Base-by-base conservation (phyloP, 2,888 invertebrate species). In the Hydrotaea cyrtoneurina region DNA sequence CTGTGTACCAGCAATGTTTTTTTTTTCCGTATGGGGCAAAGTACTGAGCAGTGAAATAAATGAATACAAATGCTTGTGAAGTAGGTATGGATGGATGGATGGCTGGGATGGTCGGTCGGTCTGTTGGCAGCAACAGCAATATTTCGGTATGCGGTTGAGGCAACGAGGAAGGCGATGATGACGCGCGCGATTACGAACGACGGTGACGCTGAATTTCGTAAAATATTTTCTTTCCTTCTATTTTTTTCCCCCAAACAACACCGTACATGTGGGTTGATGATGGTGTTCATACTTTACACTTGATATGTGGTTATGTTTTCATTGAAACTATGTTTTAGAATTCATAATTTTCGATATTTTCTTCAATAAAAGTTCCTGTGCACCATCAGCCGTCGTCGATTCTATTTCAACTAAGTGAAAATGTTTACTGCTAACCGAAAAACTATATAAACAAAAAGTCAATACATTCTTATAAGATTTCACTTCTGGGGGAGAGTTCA, bases 391-490 rank as follows among this genome's bases (percentile, higher is more conserved):
- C n/a, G n/a, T n/a, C 43, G 31, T 31, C 31, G 31, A 31, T 4
- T 50, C 59, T 64, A 53, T n/a, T 17, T 81, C 17, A 17, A 75
- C 26, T 59, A 50, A 8, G 26, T 59, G 26, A 59, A 59, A 26
- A 59, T 59, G 23, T 26, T 15, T 26, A 59, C 59, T 59, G 15
- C 31, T 7, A 7, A 15, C 10, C 23, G 21, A 23, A 26, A 59
- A 59, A 59, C 23, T 26, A 59, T 26, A 55, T 55, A 55, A 72
- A 55, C 13, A 50, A 26, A 39, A 74, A n/a, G n/a, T n/a, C n/a
- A n/a, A n/a, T n/a, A n/a, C n/a, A 71, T 80, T 83, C 80, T 78
- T 83, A 83, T 84, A 84, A 80, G 83, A 83, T 83, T 83, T 80
- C 73, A 83, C 59, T 80, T 50, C 80, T 72, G 83, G 23, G 57